These are phyloP conservation scores for Ceuthmochares aereus DNA, from an alignment of 2,113 vertebrate species.

Conservation along the genomic window DNA sequence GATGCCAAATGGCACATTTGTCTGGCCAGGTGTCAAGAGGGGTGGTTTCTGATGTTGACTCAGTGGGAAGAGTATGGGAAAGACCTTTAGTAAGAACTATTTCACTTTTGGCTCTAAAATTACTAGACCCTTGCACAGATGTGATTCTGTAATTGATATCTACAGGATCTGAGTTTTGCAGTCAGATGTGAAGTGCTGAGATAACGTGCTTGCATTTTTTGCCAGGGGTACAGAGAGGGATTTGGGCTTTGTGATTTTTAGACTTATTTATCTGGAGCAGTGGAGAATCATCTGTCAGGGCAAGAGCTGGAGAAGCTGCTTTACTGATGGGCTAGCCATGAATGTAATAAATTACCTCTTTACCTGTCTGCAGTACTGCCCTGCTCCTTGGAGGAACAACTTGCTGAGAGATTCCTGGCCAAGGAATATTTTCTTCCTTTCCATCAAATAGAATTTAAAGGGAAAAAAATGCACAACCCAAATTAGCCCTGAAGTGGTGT, in stretches of 20 bases:
- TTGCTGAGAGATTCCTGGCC: background rate
- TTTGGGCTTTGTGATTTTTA: background rate
- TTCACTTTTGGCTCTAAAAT: background rate
- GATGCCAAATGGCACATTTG: conserved; percentile 19
- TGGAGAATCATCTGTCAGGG: background rate
- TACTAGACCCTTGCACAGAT: background rate
- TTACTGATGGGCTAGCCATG: background rate
- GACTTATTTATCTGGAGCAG: background rate
- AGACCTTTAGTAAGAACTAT: background rate
- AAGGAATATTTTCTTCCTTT: background rate
- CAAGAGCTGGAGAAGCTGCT: background rate
- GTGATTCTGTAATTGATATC: background rate
- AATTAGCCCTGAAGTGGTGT: background rate
- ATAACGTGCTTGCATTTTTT: background rate
- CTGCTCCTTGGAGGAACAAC: background rate
- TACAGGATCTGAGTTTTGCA: background rate
- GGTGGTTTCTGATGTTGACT: background rate
- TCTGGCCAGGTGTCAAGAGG: background rate
- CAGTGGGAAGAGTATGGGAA: background rate
- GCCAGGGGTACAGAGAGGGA: background rate
- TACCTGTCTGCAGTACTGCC: background rate
- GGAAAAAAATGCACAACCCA: background rate
- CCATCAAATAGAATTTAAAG: background rate
- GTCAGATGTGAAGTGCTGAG: background rate
- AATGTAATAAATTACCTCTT: background rate